Evolutionary conservation across 2,113 vertebrate species (phyloP).

Genomic region (Melanocharis versteri): DNA sequence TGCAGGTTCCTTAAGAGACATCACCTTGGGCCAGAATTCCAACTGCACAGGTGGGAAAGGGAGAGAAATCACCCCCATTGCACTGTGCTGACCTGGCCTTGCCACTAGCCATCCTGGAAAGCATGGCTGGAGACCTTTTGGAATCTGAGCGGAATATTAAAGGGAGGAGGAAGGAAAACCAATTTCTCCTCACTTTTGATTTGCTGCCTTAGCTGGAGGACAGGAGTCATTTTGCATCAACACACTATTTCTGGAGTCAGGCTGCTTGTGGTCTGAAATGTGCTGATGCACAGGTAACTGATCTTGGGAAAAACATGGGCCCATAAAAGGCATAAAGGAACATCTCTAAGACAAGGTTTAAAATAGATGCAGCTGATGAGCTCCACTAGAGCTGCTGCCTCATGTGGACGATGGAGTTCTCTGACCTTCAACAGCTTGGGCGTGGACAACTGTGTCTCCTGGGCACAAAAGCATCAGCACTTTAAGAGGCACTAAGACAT

Average conservation of each 20-base stretch:
- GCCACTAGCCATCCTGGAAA: background rate
- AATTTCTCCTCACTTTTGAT: background rate
- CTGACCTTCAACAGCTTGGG: background rate
- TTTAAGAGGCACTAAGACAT: background rate
- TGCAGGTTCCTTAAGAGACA: background rate
- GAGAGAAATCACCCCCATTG: background rate
- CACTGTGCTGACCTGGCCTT: background rate
- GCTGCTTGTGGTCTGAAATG: background rate
- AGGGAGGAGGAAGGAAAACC: background rate
- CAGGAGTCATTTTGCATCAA: background rate
- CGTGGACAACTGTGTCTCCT: background rate
- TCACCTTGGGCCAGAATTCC: background rate
- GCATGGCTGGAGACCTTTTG: background rate
- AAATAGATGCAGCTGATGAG: slow-evolving; percentile 11
- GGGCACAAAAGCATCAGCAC: background rate
- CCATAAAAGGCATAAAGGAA: background rate
- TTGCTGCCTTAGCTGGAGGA: background rate
- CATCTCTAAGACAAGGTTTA: background rate
- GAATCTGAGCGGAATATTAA: background rate
- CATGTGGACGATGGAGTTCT: background rate
- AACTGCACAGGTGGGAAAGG: background rate
- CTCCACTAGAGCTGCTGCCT: background rate
- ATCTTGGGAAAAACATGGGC: background rate
- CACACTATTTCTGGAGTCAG: background rate
- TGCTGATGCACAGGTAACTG: background rate